Percentiles rank a stretch among this genome's conserved stretches.
phyloP scores from a whole-genome alignment of 2,888 invertebrate genomes.

The Bellardia pandia region DNA sequence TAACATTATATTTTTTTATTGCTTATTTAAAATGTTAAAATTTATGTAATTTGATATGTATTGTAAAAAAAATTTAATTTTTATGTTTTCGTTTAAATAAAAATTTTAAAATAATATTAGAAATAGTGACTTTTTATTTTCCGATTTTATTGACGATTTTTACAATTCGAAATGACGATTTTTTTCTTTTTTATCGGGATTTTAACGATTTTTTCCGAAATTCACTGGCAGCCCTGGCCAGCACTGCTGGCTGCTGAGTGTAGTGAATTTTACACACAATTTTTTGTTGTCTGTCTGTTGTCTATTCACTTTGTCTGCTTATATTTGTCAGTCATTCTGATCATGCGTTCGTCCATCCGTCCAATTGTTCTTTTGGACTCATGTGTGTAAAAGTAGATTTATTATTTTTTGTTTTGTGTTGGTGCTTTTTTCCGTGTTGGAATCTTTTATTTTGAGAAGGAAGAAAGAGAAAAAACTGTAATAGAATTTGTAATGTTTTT shows the following conservation, averaged over 20 bases:
- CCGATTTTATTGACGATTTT: no score
- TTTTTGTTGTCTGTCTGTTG: constrained; percentile 27
- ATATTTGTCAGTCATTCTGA: constrained; percentile 1
- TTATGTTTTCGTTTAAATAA: no score
- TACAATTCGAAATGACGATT: no score
- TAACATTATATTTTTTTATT: no score
- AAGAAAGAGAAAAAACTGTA: constrained; percentile 1
- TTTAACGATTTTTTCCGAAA: no score
- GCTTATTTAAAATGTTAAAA: no score
- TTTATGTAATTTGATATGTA: no score
- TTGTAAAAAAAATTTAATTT: no score
- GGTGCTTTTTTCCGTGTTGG: constrained; percentile 18
- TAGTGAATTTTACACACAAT: constrained; percentile 29
- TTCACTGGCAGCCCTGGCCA: no score
- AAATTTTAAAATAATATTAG: no score
- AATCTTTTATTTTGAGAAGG: constrained; percentile 12
- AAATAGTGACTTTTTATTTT: no score
- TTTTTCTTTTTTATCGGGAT: no score
- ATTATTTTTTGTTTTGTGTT: neutral
- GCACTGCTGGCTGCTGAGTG: neutral
- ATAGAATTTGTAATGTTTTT: constrained; percentile 29
- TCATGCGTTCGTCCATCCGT: neutral
- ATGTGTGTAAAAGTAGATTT: constrained; percentile 20
- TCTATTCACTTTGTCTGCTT: constrained; percentile 6
- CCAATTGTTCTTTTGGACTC: constrained; percentile 25